Evolutionary conservation across 2,797 vertebrate genomes (phyloP).

Genomic region (Arvicola amphibius): DNA sequence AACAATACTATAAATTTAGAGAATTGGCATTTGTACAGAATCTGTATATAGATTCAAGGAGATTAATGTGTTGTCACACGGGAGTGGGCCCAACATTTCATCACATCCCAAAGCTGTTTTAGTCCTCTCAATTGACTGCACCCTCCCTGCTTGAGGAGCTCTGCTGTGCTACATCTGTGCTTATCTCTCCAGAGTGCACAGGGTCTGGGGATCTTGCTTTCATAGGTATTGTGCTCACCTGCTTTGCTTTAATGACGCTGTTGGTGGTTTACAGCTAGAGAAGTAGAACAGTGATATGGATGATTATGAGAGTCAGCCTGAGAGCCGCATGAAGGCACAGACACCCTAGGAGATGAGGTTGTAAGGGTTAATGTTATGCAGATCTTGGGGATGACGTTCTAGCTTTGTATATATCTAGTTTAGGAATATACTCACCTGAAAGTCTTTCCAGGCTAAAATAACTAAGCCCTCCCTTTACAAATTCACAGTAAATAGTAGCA

Average conservation of each 20-base stretch:
- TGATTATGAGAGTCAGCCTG: neutral
- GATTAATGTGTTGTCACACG: neutral
- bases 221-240: neutral
- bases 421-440: neutral
- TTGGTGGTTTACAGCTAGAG: neutral
- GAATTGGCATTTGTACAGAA: neutral
- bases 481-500: too few species aligned
- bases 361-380: neutral
- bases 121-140: rapidly evolving
- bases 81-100: neutral
- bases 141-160: neutral
- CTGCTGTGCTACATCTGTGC: neutral
- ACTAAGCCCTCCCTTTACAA: neutral
- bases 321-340: neutral
- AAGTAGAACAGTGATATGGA: neutral
- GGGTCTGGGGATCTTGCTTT: neutral
- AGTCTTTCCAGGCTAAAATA: neutral
- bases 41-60: neutral
- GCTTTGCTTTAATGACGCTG: neutral
- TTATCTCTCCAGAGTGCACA: neutral
- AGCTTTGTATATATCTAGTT: rapidly evolving
- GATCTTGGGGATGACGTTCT: neutral
- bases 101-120: neutral
- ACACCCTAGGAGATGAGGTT: neutral
- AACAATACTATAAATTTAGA: neutral